Base-by-base conservation (phyloP, 2,797 vertebrate genomes). In the Pantherophis alleghaniensis region DNA sequence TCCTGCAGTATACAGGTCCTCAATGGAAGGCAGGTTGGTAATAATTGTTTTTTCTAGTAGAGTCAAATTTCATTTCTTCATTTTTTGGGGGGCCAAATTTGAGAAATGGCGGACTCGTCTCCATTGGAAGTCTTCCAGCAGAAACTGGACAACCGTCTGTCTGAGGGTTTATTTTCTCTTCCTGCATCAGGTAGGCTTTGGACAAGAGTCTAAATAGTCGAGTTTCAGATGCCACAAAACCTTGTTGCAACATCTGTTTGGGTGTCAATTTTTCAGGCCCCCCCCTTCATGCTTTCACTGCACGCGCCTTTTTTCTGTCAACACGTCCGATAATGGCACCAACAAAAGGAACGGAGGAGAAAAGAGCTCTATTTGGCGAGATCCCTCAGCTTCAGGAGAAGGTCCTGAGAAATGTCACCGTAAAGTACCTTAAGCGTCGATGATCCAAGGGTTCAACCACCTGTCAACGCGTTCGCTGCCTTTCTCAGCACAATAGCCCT, bases 341-440 rank as follows among this genome's bases (percentile, higher is more conserved):
- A 79, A 56, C 60, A 18, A 14, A 87, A 66, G 28, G 28, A 20
- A 18, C 0, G 2, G 55, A 7, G n/a, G 51, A 5, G 11, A 28
- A 9, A 5, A 11, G 74, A 7, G 7, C 63, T 83, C 42, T 7
- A 32, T 26, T 83, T 60, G 42, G 90, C 2, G 10, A 60, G 53
- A 57, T 42, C 51, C 55, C 11, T 42, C 90, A 24, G 12, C 14
- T 28, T n/a, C 32, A 6, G 37, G 63, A 79, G 66, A 86, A 56
- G n/a, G 13, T 92, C 89, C 86, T 92, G 74, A 91, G 94, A 94
- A 94, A 22, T 57, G 79, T 88, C 0, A 4, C 47, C 18, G 13
- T 10, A 47, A 63, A 88, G 42, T 53, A 51, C 55, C 42, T 91
- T 51, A 89, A 91, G 63, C 53, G 51, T 18, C 6, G 69, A 7